A percentile compares a stretch with the other conserved stretches of the same genome.
Evolutionary conservation across 35 echinoderm and acorn worm species (phyloP).

Genomic region (Ptychodera flava): DNA sequence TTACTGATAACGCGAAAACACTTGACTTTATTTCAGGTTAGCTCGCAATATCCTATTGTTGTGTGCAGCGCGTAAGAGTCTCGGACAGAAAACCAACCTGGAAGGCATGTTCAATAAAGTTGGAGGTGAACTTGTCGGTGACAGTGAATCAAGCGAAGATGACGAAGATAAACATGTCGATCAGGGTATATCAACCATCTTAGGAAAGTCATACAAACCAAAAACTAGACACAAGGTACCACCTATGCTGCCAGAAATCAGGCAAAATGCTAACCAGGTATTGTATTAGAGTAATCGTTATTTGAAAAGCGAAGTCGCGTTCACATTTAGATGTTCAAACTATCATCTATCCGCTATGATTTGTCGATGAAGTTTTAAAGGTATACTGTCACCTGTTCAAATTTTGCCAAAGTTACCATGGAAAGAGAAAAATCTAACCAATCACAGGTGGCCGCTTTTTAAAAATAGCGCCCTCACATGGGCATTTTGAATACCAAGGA

Average conservation of each 20-base stretch:
- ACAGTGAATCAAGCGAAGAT: slow-evolving; percentile 6
- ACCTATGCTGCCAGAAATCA: slow-evolving; percentile 83
- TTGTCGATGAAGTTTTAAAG: neutral
- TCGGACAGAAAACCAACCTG: neutral
- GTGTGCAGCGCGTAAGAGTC: slow-evolving; percentile 40
- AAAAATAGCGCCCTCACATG: too few species aligned
- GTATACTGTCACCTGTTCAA: too few species aligned
- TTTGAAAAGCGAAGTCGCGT: neutral
- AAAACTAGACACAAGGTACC: slow-evolving; percentile 96
- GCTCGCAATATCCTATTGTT: slow-evolving; percentile 94
- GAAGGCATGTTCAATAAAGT: neutral
- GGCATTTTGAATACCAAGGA: too few species aligned
- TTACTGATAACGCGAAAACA: too few species aligned
- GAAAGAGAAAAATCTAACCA: too few species aligned
- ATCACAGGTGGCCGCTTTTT: too few species aligned
- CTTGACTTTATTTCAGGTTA: slow-evolving; percentile 33
- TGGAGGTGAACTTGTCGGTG: neutral
- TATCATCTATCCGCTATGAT: neutral
- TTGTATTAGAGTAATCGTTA: too few species aligned
- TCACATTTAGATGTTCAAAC: neutral
- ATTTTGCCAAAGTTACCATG: too few species aligned
- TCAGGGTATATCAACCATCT: slow-evolving; percentile 64
- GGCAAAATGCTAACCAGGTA: slow-evolving; percentile 93
- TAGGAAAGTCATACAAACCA: slow-evolving; percentile 98
- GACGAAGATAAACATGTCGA: slow-evolving; percentile 35